Evolutionary conservation across 2,113 vertebrate genomes (phyloP).

Genomic region (Phyllostomus hastatus): DNA sequence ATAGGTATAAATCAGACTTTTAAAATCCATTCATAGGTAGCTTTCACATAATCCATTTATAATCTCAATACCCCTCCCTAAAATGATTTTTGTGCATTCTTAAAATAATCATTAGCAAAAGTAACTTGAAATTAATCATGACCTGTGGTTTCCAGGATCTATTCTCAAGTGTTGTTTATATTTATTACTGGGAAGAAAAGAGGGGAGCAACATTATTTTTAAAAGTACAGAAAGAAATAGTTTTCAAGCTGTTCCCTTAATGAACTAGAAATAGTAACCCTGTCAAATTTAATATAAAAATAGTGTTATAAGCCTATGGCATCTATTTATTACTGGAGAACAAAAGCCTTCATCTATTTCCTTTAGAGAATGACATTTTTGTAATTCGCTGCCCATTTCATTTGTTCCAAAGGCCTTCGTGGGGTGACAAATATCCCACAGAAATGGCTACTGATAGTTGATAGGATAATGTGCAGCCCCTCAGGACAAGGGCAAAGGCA

Average conservation of each 20-base stretch:
- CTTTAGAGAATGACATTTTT: conserved; percentile 89
- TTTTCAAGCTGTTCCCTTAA: conserved; percentile 86
- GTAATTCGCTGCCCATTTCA: conserved; percentile 89
- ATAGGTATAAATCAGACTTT: conserved; percentile 36
- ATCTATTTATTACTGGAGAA: conserved; percentile 87
- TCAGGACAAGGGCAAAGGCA: conserved; percentile 89
- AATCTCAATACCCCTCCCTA: conserved; percentile 10
- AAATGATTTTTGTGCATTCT: conserved; percentile 41
- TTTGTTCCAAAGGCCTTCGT: conserved; percentile 88
- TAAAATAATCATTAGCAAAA: conserved; percentile 58
- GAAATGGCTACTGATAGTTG: conserved; percentile 89
- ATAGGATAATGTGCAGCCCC: conserved; percentile 91
- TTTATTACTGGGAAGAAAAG: conserved; percentile 77
- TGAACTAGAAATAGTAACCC: conserved; percentile 87
- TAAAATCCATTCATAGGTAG: conserved; percentile 31
- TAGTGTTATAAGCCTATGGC: conserved; percentile 86
- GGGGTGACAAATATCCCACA: conserved; percentile 89
- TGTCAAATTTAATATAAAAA: conserved; percentile 89
- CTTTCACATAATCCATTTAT: conserved; percentile 44
- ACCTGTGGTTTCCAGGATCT: conserved; percentile 63
- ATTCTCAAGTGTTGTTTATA: conserved; percentile 70
- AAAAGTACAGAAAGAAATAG: conserved; percentile 81
- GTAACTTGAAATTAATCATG: conserved; percentile 71
- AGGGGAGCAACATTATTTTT: conserved; percentile 81
- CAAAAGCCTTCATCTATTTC: conserved; percentile 90